Percentiles rank a stretch among this genome's conserved stretches.
Evolutionary conservation across 2,888 invertebrate species (phyloP).

Genomic region (Drosophila subsilvestris): DNA sequence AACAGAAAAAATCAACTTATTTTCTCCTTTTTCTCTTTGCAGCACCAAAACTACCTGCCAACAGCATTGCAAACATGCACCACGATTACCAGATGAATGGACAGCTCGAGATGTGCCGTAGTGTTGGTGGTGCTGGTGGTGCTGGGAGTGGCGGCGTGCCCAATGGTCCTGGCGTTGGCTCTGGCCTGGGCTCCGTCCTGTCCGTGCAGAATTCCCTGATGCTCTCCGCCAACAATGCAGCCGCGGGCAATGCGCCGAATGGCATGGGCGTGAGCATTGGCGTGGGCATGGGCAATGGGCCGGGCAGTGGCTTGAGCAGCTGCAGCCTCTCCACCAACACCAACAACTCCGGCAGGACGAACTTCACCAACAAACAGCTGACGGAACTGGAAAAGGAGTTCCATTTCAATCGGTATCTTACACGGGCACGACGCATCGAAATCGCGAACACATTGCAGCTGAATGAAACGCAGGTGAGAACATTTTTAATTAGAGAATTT

Average conservation of each 20-base stretch:
- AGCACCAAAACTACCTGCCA: conserved; percentile 88
- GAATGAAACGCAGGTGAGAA: conserved; percentile 94
- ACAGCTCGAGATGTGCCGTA: conserved; percentile 82
- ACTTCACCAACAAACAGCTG: conserved; percentile 99
- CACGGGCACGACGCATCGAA: conserved; percentile 97
- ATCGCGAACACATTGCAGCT: conserved; percentile 98
- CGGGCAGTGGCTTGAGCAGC: conserved; percentile 71
- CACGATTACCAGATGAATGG: conserved; percentile 85
- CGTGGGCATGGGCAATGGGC: conserved; percentile 84
- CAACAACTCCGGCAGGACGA: conserved; percentile 97
- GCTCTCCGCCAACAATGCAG: conserved; percentile 51
- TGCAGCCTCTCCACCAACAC: conserved; percentile 77
- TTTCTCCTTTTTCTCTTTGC: conserved; percentile 78
- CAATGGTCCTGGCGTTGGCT: conserved; percentile 49
- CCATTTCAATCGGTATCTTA: conserved; percentile 99
- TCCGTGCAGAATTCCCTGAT: conserved; percentile 77
- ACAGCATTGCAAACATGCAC: conserved; percentile 83
- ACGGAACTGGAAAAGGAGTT: conserved; percentile 99
- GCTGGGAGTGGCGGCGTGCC: conserved; percentile 33
- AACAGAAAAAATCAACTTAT: conserved; percentile 47
- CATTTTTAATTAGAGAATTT: background rate
- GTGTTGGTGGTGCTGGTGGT: conserved; percentile 56
- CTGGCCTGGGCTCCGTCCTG: conserved; percentile 56
- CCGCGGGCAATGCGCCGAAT: conserved; percentile 41
- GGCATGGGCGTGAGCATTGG: conserved; percentile 56